phyloP scores from a whole-genome alignment of 2,888 invertebrate genomes.

The Metellina segmentata region DNA sequence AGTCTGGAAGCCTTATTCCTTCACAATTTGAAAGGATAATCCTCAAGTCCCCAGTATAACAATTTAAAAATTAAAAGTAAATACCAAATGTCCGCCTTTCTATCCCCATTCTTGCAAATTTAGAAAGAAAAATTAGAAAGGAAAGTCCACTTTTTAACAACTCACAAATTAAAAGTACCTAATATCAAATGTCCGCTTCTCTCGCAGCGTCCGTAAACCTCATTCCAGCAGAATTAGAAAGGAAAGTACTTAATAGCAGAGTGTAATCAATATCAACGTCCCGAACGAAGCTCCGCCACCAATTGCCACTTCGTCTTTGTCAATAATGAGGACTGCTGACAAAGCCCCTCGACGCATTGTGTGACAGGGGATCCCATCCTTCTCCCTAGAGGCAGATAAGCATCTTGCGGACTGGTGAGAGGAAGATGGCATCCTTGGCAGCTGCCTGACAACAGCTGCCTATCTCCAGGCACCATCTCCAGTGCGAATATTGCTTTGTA shows the following conservation, averaged over 20 bases:
- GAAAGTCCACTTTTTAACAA: too few species aligned
- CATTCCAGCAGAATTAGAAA: too few species aligned
- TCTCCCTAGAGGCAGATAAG: constrained; percentile 15
- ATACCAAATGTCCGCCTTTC: too few species aligned
- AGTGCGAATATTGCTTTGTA: neutral
- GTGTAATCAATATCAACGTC: neutral
- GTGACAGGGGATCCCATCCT: constrained; percentile 31
- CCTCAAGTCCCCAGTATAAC: too few species aligned
- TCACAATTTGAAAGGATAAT: too few species aligned
- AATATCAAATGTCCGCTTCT: too few species aligned
- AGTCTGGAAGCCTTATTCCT: too few species aligned
- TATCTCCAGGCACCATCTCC: constrained; percentile 52
- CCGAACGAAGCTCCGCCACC: neutral
- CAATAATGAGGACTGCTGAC: constrained; percentile 40
- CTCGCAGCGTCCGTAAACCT: too few species aligned
- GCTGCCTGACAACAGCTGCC: constrained; percentile 64
- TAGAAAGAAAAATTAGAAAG: too few species aligned
- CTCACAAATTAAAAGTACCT: too few species aligned
- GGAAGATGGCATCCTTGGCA: constrained; percentile 62
- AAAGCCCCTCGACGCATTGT: constrained; percentile 11
- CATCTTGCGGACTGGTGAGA: constrained; percentile 24
- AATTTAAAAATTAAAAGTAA: too few species aligned
- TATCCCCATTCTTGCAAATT: too few species aligned
- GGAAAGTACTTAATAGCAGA: neutral
- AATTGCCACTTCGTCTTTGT: constrained; percentile 32